Percentiles rank a stretch among this genome's conserved stretches.
Conservation (phyloP, 2,113 vertebrate genomes). For the Eolophus roseicapilla region DNA sequence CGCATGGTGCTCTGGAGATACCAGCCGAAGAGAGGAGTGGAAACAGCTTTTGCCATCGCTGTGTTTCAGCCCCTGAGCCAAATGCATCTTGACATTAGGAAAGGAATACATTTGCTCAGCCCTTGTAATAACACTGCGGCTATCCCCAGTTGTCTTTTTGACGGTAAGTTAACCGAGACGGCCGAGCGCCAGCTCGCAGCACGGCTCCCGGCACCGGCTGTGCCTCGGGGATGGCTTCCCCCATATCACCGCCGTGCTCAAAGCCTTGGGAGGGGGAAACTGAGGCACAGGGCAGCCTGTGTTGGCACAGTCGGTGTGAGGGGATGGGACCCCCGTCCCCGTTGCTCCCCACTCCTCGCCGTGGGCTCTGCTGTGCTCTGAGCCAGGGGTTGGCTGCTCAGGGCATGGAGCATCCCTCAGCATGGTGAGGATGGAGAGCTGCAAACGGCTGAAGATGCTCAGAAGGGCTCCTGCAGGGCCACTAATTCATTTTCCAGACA, state of each 20-base stretch:
- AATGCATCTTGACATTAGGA: slow-evolving; percentile 70
- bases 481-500: slow-evolving; percentile 78
- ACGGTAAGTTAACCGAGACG: slow-evolving; percentile 19
- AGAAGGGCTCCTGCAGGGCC: slow-evolving; percentile 70
- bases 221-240: background rate
- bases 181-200: background rate
- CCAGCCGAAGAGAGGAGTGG: slow-evolving; percentile 34
- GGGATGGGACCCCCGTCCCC: background rate
- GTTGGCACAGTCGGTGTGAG: background rate
- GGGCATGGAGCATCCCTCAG: background rate
- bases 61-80: slow-evolving; percentile 63
- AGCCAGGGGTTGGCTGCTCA: accelerated
- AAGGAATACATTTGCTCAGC: slow-evolving; percentile 70
- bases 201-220: background rate
- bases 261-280: background rate
- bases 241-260: accelerated
- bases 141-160: slow-evolving; percentile 56
- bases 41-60: slow-evolving; percentile 58
- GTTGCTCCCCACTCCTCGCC: background rate
- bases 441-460: slow-evolving; percentile 18
- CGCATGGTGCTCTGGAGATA: slow-evolving; percentile 37
- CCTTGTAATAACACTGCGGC: slow-evolving; percentile 60
- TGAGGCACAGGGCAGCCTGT: background rate
- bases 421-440: background rate
- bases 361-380: background rate